Base-by-base conservation (phyloP, 2,888 invertebrate species). In the Petrolisthes cinctipes region DNA sequence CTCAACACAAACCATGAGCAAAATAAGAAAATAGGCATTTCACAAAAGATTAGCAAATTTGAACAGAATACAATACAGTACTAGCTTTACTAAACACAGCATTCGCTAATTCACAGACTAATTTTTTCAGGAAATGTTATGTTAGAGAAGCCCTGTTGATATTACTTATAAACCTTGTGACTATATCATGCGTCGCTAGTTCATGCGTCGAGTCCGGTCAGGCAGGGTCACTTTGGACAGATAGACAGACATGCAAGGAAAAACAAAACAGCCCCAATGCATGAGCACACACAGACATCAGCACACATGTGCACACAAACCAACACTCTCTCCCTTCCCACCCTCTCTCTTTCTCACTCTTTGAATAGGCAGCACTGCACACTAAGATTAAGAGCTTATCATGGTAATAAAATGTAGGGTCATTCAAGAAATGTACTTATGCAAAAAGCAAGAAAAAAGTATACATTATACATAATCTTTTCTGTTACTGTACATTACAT, bases 181-280 rank as follows among this genome's bases (percentile, higher is more conserved):
- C 71, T 71, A 71, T 7, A 5, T 71, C 71, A 71, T 71, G 71
- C 71, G 81, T 82, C 73, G 68, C 79, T 78, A 80, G 85, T 85
- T 75, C 86, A 86, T 86, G 86, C 86, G 81, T 81, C 81, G 73
- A 71, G 86, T 86, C 86, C 54, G 23, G 86, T 86, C 86, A 86
- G 81, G 81, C 86, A 81, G 68, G 56, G 68, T 85, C 80, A 80
- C 85, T 75, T 71, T 20, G 66, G 81, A 86, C 86, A 86, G 68
- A 75, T 20, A 78, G 81, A 86, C 86, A 86, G 68, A 75, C 86
- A 86, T 86, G 86, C 86, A 86, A 73, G 75, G 66, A 85, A 51
- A 57, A 66, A 79, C 54, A 54, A 51, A 20, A 76, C 37, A 80
- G 7, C 51, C 66, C n/a, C 23, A 17, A 11, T 61, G 51, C 17